phyloP scores from a whole-genome alignment of 2,888 invertebrate species.

The Neoaliturus tenellus region DNA sequence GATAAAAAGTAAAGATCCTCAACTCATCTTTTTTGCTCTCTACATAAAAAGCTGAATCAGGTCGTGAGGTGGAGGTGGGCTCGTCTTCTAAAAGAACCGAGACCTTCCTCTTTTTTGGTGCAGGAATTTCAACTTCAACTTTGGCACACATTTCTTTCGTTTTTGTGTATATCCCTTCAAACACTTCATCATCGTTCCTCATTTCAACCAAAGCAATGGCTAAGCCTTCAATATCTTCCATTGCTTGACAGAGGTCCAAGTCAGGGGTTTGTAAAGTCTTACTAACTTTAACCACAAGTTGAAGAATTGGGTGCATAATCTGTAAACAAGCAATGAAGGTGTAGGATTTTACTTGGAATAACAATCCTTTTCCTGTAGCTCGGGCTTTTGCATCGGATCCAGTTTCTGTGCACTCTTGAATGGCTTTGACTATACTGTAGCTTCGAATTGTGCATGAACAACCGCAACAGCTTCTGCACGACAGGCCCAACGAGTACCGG shows the following conservation, averaged over 20 bases:
- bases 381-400: not conserved
- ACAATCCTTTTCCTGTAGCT: not conserved
- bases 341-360: slow-evolving; percentile 4
- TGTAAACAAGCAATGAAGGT: not conserved
- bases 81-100: too few species aligned
- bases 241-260: not conserved
- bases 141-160: not conserved
- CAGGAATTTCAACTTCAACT: not conserved
- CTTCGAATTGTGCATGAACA: not conserved
- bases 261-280: not conserved
- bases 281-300: not conserved
- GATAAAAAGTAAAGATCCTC: too few species aligned
- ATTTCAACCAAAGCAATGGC: not conserved
- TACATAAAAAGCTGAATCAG: too few species aligned
- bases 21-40: too few species aligned
- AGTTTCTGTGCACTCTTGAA: not conserved
- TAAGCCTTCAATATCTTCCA: not conserved
- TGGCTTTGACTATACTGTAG: not conserved
- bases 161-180: not conserved
- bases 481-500: slow-evolving; percentile 4
- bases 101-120: not conserved
- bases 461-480: slow-evolving; percentile 16
- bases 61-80: too few species aligned
- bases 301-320: slow-evolving; percentile 7
- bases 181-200: not conserved